These are phyloP conservation scores for Nothoprocta perdicaria DNA, from an alignment of 2,113 vertebrate species.

Conservation along the genomic window DNA sequence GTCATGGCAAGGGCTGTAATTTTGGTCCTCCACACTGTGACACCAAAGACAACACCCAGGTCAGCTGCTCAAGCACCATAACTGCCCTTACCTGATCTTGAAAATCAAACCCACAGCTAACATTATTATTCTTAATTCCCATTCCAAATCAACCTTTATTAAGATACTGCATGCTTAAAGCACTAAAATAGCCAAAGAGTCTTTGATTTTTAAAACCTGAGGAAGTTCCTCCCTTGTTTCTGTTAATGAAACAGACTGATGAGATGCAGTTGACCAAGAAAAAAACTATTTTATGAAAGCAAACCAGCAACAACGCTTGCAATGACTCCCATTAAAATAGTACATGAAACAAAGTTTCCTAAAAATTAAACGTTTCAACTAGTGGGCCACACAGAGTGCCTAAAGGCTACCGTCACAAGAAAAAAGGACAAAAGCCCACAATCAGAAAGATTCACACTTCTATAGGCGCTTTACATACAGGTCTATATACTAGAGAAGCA, in stretches of 20 bases:
- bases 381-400: fast-evolving
- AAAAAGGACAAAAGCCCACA: neutral
- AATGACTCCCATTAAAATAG: neutral
- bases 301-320: neutral
- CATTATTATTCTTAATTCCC: neutral
- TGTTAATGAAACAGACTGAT: neutral
- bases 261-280: neutral
- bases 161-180: neutral
- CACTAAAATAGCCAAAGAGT: neutral
- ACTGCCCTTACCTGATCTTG: neutral
- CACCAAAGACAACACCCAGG: neutral
- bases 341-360: neutral
- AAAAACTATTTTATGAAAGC: neutral
- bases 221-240: neutral
- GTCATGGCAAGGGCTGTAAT: neutral
- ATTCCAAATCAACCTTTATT: neutral
- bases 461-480: no score
- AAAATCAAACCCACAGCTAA: neutral
- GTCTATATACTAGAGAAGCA: no score
- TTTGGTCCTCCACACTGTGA: neutral
- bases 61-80: neutral
- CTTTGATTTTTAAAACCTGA: neutral
- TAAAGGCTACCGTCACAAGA: neutral
- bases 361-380: neutral
- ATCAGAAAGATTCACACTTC: no score